Conservation (phyloP, 1,140 invertebrate genomes). For the Drosophila sproati region DNA sequence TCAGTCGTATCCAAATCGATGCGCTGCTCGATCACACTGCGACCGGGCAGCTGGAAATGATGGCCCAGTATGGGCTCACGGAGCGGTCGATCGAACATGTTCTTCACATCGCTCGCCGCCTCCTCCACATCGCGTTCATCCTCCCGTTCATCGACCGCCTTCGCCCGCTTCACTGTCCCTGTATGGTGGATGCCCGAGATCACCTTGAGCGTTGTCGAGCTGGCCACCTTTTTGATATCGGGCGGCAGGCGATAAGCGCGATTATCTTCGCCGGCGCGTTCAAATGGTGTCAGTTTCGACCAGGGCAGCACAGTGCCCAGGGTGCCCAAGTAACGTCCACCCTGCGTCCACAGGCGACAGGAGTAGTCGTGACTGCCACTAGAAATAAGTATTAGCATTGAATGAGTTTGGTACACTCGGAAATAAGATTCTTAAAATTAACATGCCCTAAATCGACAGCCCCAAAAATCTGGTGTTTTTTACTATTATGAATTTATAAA, state of each 20-base stretch:
- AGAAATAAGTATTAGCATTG: conserved; percentile 4
- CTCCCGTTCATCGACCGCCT: conserved; percentile 49
- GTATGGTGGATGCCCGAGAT: conserved; percentile 66
- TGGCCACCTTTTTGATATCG: conserved; percentile 88
- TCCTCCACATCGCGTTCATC: conserved; percentile 23
- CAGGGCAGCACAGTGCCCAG: conserved; percentile 88
- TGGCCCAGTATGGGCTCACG: conserved; percentile 85
- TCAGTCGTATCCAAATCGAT: conserved; percentile 85
- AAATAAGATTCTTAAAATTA: no score
- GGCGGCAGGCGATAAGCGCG: conserved; percentile 86
- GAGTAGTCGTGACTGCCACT: conserved; percentile 90
- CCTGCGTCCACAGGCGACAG: conserved; percentile 89
- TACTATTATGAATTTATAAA: no score
- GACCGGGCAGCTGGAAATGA: conserved; percentile 84
- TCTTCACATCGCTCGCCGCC: conserved; percentile 65
- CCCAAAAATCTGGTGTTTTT: no score
- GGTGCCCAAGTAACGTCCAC: conserved; percentile 89
- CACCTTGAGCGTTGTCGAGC: conserved; percentile 88
- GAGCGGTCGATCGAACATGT: conserved; percentile 84
- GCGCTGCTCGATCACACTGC: conserved; percentile 77
- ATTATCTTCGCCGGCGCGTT: conserved; percentile 75
- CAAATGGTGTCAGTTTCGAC: conserved; percentile 85
- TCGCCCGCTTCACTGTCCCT: conserved; percentile 16
- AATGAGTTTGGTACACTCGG: neutral
- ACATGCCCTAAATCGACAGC: no score